These are phyloP conservation scores for Hyla sarda DNA, from an alignment of 2,113 vertebrate genomes.

Conservation along the genomic window DNA sequence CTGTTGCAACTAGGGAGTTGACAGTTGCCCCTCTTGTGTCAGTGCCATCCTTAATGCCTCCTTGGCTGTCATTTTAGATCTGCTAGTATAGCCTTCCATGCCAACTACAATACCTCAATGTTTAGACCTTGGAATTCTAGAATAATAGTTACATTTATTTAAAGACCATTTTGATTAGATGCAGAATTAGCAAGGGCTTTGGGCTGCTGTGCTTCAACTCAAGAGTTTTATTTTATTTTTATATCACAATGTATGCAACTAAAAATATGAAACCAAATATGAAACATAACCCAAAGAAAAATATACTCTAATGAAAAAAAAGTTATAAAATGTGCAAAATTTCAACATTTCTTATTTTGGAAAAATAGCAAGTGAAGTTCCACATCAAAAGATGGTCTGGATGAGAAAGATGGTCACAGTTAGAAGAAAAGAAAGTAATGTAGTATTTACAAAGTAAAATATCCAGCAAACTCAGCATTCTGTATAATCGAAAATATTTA, in stretches of 20 bases:
- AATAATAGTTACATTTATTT: background rate
- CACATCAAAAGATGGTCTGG: slow-evolving; percentile 34
- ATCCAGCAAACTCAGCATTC: background rate
- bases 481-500: background rate
- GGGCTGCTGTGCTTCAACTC: background rate
- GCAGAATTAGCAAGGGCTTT: background rate
- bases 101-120: background rate
- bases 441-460: background rate
- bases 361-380: slow-evolving; percentile 17
- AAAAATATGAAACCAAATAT: background rate
- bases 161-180: background rate
- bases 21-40: no score
- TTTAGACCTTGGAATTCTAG: background rate
- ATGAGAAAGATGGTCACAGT: slow-evolving; percentile 11
- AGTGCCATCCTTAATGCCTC: no score
- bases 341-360: background rate
- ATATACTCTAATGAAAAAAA: background rate
- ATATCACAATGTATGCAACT: background rate
- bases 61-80: no score
- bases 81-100: no score
- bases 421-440: slow-evolving; percentile 16
- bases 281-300: background rate
- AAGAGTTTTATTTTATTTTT: background rate
- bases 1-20: no score
- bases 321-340: slow-evolving; percentile 10